A percentile compares a stretch with the other conserved stretches of the same genome.
Conservation (phyloP, 2,797 vertebrate species). For the Schizopygopsis malacanthus region DNA sequence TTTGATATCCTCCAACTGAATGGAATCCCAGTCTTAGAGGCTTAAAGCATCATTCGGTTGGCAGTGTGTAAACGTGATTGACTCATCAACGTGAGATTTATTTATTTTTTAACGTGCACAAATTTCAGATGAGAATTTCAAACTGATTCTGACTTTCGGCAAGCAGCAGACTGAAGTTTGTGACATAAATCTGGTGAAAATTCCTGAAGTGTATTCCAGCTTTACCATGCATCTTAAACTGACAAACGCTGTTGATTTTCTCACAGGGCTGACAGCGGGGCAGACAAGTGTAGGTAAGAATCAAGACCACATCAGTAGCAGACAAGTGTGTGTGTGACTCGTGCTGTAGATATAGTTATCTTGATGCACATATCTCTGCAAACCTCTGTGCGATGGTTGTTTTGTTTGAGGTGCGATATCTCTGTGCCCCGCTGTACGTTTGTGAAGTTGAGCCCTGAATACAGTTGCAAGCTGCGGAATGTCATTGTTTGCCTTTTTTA, state of each 20-base stretch:
- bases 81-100: too few species aligned
- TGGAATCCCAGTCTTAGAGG: background rate
- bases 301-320: background rate
- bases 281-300: constrained; percentile 79
- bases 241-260: background rate
- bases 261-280: constrained; percentile 79
- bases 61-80: too few species aligned
- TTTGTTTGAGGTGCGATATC: constrained; percentile 72
- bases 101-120: too few species aligned
- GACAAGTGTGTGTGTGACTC: background rate
- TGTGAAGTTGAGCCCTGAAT: constrained; percentile 71
- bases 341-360: background rate
- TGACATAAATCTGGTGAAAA: background rate
- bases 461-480: constrained; percentile 82
- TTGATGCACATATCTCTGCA: constrained; percentile 1
- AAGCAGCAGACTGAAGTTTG: background rate
- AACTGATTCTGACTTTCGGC: too few species aligned
- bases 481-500: constrained; percentile 77
- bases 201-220: too few species aligned
- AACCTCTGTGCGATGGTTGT: constrained; percentile 35
- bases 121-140: too few species aligned
- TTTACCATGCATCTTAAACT: background rate
- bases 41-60: too few species aligned
- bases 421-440: constrained; percentile 69
- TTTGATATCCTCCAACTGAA: background rate